Base-by-base conservation (phyloP, 2,113 vertebrate species). In the Perca flavescens region DNA sequence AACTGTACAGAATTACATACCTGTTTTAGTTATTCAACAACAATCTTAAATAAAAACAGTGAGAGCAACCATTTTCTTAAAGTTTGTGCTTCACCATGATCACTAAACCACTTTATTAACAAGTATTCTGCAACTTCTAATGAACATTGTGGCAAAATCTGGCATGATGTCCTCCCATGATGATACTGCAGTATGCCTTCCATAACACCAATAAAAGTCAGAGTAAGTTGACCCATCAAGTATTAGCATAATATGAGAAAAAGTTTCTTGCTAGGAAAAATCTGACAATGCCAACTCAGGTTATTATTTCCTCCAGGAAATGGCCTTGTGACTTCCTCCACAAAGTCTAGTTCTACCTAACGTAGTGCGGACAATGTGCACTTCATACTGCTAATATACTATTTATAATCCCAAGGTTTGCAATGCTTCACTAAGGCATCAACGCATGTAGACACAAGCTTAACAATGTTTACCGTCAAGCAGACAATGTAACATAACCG, bases 121-220 rank as follows among this genome's bases (percentile, higher is more conserved):
- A 34, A 16, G 13, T 28, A 31, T 49, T 49, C 8, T 57, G 40
- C 21, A 56, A 40, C 14, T 28, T 1, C 1, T 36, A 50, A 62
- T 57, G 19, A 46, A 63, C 36, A 75, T 25, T 3, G 13, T 49
- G 19, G 12, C 21, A 17, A 64, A 47, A 68, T 50, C 43, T 65
- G 54, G 13, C 34, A 43, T 31, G 13, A 50, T 64, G 25, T 47
- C 16, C 36, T 66, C 46, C n/a, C 7, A 40, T 40, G 8, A 11
- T 36, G 22, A 64, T 31, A 22, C 52, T 58, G n/a, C 67, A 46
- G 31, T 25, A 73, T 54, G n/a, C 9, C 31, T 52, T 54, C 34
- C n/a, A 64, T 31, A 31, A 36, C 54, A 62, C 28, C 43, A 74
- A 47, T 68, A 43, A 73, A 49, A 28, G 46, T 83, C 47, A 61